phyloP scores from a whole-genome alignment of 1,140 invertebrate genomes.

The Macrotrachela quadricornifera region DNA sequence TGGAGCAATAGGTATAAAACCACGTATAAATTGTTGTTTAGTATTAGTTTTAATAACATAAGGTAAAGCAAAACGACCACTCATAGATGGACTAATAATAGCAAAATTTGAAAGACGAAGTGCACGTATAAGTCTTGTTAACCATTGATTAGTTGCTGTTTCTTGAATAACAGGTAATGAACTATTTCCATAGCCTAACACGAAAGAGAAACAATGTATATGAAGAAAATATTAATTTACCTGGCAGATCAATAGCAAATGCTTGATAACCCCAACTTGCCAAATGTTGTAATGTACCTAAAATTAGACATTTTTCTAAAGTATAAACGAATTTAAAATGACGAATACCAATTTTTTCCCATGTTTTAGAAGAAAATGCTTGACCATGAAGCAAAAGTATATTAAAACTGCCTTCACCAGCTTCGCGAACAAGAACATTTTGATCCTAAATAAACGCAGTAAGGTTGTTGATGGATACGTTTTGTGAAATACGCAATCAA shows the following conservation, averaged over 20 bases:
- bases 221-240: slow-evolving; percentile 11
- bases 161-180: slow-evolving; percentile 5
- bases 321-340: no score
- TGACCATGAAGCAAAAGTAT: slow-evolving; percentile 30
- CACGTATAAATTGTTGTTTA: slow-evolving; percentile 13
- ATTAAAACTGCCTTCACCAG: not conserved
- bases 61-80: slow-evolving; percentile 28
- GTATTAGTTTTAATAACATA: slow-evolving; percentile 18
- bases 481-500: no score
- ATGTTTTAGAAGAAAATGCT: slow-evolving; percentile 27
- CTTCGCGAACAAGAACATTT: no score
- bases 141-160: not conserved
- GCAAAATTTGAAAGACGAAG: slow-evolving; percentile 18
- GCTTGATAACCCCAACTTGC: slow-evolving; percentile 25
- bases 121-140: not conserved
- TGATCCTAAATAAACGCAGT: no score
- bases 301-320: no score
- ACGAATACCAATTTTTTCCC: slow-evolving; percentile 25
- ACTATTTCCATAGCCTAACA: slow-evolving; percentile 17
- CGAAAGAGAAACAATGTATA: slow-evolving; percentile 13
- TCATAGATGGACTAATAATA: slow-evolving; percentile 32
- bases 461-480: no score
- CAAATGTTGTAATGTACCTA: slow-evolving; percentile 23
- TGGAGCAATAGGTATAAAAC: slow-evolving; percentile 31
- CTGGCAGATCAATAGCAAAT: slow-evolving; percentile 31